Percentiles rank a stretch among this genome's conserved stretches.
phyloP scores from a whole-genome alignment of 2,113 vertebrate genomes.

The Tupaia tana region DNA sequence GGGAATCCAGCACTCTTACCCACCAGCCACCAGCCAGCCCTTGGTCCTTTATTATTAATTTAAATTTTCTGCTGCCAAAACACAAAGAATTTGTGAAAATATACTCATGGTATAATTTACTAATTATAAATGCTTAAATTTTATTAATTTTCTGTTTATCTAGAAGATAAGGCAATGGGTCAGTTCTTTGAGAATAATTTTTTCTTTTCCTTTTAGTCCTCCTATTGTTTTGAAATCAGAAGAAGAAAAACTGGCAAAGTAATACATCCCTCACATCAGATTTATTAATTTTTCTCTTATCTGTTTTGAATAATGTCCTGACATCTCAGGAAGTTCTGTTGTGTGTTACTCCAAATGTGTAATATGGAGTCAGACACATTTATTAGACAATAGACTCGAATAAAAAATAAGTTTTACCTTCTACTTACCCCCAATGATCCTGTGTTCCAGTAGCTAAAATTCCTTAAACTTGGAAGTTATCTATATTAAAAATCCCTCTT shows the following conservation, averaged over 20 bases:
- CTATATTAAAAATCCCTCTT: background rate
- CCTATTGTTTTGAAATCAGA: background rate
- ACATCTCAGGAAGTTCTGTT: background rate
- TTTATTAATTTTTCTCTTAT: background rate
- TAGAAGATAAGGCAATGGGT: background rate
- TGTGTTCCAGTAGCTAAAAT: background rate
- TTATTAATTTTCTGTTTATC: background rate
- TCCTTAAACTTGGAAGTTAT: background rate
- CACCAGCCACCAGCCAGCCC: no score
- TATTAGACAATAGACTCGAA: background rate
- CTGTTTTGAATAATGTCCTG: background rate
- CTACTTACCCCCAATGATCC: background rate
- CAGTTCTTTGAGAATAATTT: background rate
- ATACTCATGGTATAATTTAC: background rate
- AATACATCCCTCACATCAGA: background rate
- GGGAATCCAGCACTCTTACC: no score
- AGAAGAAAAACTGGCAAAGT: background rate
- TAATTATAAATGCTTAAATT: background rate
- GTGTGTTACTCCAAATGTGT: background rate
- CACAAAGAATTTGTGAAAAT: background rate
- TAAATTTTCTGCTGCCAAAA: conserved; percentile 25
- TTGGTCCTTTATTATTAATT: background rate
- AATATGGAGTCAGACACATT: background rate
- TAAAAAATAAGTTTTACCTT: background rate
- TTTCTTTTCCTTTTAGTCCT: background rate